These are phyloP conservation scores for Camelus bactrianus DNA, from an alignment of 2,113 vertebrate genomes.

Conservation along the genomic window DNA sequence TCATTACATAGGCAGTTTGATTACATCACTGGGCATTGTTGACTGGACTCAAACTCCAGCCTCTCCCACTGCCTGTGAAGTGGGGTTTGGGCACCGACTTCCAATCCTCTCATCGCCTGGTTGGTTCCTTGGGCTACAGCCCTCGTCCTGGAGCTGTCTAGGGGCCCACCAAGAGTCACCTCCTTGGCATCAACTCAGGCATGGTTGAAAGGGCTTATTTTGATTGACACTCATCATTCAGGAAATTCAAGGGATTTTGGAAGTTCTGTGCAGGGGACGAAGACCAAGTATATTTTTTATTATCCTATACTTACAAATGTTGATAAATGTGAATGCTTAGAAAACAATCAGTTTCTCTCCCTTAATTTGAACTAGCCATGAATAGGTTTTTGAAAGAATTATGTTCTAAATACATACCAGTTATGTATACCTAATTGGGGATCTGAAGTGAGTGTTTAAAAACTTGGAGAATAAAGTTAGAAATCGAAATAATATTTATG, in stretches of 20 bases:
- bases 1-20: neutral
- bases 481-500: neutral
- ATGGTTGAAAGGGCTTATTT: neutral
- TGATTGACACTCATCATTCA: neutral
- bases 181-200: neutral
- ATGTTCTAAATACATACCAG: neutral
- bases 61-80: neutral
- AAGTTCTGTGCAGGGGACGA: neutral
- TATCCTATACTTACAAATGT: neutral
- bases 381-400: neutral
- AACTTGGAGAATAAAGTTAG: slow-evolving; percentile 1
- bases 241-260: neutral
- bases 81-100: neutral
- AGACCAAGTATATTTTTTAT: neutral
- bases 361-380: slow-evolving; percentile 22
- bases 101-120: neutral
- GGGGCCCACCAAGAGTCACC: neutral
- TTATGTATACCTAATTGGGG: neutral
- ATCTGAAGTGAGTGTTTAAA: neutral
- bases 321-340: neutral
- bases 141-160: neutral
- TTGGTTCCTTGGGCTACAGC: neutral
- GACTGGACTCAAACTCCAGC: neutral
- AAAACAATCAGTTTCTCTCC: neutral
- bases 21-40: neutral